Evolutionary conservation across 53 echinoderm and acorn worm genomes (phyloP).

Genomic region (Luidia sarsii): DNA sequence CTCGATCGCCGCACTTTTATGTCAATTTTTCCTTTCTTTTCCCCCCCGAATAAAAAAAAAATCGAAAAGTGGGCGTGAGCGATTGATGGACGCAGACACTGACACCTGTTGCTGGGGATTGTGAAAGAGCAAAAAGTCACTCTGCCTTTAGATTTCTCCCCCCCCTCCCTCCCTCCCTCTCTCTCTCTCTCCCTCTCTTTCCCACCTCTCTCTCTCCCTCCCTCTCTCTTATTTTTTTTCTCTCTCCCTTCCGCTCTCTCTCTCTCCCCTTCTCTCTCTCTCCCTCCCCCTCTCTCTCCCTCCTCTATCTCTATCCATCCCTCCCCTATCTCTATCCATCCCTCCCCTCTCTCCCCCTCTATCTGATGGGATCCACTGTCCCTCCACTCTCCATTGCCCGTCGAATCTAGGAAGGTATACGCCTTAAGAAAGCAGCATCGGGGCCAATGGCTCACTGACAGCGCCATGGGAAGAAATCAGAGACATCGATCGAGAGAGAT

Average conservation of each 20-base stretch:
- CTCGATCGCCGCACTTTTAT: not conserved
- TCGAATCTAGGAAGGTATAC: too few relatives aligned
- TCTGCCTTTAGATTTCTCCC: constrained; percentile 3
- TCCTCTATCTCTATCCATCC: too few relatives aligned
- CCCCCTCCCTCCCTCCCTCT: not conserved
- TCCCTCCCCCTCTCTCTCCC: not conserved
- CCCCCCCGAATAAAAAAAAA: too few relatives aligned
- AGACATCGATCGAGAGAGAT: too few relatives aligned
- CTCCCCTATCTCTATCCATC: too few relatives aligned
- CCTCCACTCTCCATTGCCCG: too few relatives aligned
- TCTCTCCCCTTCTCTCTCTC: not conserved
- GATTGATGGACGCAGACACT: not conserved
- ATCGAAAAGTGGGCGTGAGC: constrained; percentile 33
- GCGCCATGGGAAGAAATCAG: too few relatives aligned
- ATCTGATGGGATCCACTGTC: too few relatives aligned
- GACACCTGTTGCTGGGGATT: constrained; percentile 26
- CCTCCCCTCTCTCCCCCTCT: too few relatives aligned
- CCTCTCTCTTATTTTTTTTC: constrained; percentile 1
- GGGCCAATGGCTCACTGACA: too few relatives aligned
- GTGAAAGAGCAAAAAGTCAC: constrained; percentile 39
- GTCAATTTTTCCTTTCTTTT: constrained; percentile 5
- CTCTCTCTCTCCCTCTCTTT: not conserved
- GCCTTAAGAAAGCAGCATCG: too few relatives aligned
- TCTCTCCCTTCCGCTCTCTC: not conserved
- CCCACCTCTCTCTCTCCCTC: not conserved